Conservation (phyloP, 2,888 invertebrate genomes). For the Pecten maximus region DNA sequence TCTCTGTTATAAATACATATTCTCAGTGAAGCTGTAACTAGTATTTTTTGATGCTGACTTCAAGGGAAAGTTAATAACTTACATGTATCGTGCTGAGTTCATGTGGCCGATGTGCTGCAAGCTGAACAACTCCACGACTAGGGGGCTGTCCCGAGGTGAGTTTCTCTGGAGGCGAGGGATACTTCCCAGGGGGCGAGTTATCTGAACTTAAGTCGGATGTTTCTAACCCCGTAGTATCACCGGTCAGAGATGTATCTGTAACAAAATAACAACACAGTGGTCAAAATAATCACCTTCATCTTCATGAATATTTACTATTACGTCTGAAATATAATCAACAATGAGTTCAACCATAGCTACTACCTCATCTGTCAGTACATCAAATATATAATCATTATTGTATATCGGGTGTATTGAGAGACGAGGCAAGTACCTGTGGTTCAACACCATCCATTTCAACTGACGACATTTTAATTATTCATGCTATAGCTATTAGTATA, state of each 20-base stretch:
- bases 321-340: not conserved
- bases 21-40: not conserved
- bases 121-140: not conserved
- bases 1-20: too few species aligned
- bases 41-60: not conserved
- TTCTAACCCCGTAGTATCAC: not conserved
- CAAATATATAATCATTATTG: too few species aligned
- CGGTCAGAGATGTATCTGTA: not conserved
- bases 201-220: slow-evolving; percentile 1
- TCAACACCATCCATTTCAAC: too few species aligned
- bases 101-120: slow-evolving; percentile 51
- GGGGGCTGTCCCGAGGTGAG: slow-evolving; percentile 53
- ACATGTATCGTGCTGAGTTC: slow-evolving; percentile 56
- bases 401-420: too few species aligned
- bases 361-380: too few species aligned
- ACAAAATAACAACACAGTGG: not conserved
- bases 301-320: not conserved
- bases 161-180: slow-evolving; percentile 52
- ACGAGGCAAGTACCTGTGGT: too few species aligned
- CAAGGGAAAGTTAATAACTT: slow-evolving; percentile 6
- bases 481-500: too few species aligned
- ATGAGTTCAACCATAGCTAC: not conserved
- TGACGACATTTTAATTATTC: too few species aligned
- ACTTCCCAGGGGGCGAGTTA: not conserved
- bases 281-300: too few species aligned